Conservation (phyloP, 1,140 invertebrate genomes). For the Cydia strobilella region DNA sequence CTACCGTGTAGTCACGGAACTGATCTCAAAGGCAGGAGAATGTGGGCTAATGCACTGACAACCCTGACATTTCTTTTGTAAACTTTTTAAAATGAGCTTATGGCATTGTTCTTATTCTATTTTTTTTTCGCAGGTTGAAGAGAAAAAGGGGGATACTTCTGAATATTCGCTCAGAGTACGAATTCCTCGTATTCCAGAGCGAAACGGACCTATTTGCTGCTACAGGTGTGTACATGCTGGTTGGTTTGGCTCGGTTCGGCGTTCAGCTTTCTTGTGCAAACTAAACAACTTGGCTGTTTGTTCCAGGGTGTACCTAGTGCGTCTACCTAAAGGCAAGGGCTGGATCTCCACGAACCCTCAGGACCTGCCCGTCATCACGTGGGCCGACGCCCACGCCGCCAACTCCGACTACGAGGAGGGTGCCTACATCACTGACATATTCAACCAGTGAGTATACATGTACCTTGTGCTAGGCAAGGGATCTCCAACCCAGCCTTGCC, state of each 20-base stretch:
- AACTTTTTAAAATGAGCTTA: background rate
- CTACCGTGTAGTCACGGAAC: no score
- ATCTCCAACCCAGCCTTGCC: no score
- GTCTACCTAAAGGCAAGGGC: constrained; percentile 83
- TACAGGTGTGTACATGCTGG: constrained; percentile 78
- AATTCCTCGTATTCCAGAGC: constrained; percentile 87
- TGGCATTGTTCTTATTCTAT: background rate
- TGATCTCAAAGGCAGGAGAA: no score
- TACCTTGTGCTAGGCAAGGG: no score
- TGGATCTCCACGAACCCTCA: constrained; percentile 82
- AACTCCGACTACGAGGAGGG: constrained; percentile 67
- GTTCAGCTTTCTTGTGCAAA: background rate
- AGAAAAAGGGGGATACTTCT: constrained; percentile 82
- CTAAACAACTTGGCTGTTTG: background rate
- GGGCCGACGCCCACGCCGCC: constrained; percentile 85
- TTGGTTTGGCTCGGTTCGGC: background rate
- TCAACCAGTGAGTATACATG: constrained; percentile 81
- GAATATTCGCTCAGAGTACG: constrained; percentile 86
- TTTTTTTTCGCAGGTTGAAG: constrained; percentile 76
- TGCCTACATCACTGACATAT: constrained; percentile 91
- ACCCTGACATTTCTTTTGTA: no score
- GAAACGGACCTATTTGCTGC: constrained; percentile 93
- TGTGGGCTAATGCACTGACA: no score
- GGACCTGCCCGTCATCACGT: constrained; percentile 84
- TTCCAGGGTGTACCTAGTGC: constrained; percentile 86